Conservation (phyloP, 2,797 vertebrate species). For the Alcedo quadribrachys region DNA sequence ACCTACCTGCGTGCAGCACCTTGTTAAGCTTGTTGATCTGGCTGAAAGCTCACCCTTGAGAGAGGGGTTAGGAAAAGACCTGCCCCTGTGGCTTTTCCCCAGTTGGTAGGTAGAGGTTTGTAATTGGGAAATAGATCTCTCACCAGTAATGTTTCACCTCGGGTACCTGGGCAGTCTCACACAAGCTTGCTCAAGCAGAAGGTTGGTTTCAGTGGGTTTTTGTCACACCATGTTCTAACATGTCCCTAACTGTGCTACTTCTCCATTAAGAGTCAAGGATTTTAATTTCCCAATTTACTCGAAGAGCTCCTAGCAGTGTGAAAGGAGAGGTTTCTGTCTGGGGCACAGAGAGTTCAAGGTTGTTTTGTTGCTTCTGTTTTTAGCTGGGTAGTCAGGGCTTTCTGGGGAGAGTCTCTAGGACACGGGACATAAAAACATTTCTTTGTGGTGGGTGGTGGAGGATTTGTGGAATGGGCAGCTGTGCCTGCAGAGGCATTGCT, state of each 20-base stretch:
- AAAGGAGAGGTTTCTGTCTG: neutral
- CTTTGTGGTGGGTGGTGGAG: neutral
- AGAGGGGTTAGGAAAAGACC: neutral
- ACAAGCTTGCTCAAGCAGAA: neutral
- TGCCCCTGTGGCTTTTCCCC: rapidly evolving
- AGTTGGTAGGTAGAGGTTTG: neutral
- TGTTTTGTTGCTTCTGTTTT: neutral
- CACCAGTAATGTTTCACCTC: neutral
- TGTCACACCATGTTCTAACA: neutral
- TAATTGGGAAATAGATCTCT: neutral
- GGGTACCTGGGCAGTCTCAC: neutral
- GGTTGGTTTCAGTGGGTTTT: neutral
- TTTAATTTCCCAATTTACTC: neutral
- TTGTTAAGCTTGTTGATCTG: neutral
- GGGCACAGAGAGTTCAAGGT: neutral
- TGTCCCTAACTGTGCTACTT: rapidly evolving
- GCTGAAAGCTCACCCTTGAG: neutral
- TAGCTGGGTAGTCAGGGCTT: neutral
- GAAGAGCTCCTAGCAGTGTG: neutral
- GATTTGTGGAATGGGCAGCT: neutral
- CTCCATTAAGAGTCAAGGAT: neutral
- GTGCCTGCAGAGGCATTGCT: neutral
- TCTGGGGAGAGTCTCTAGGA: neutral
- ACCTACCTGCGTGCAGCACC: neutral
- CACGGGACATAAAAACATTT: neutral